Base-by-base conservation (phyloP, 2,797 vertebrate species). In the Danio aesculapii region DNA sequence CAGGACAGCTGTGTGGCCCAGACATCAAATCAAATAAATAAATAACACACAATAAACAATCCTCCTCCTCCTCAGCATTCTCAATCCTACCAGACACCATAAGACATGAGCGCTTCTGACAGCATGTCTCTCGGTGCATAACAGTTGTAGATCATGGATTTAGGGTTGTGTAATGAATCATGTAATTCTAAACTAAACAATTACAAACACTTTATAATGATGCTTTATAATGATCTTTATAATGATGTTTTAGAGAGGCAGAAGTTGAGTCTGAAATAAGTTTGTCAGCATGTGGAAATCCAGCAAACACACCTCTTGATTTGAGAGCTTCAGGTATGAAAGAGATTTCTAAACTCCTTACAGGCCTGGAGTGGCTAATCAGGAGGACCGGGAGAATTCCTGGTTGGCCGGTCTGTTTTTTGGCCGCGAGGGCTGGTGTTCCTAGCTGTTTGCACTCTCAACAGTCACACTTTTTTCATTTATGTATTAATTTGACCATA, bases 1-100 rank as follows among this genome's bases (percentile, higher is more conserved):
- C 58, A 46, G 76, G 77, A 82, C 84, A 85, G 79, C 84, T 85
- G 84, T 85, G 68, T 39, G 50, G 78, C 66, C 76, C 63, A 82
- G 59, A 84, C 74, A 76, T 84, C 79, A 69, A 72, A 81, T 39
- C 19, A 16, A 67, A 79, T 59, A 77, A 77, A 67, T 53, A 53
- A 53, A 70, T 70, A 53, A 41, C 49, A 41, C 5, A 69, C 53
- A 69, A n/a, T n/a, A n/a, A 9, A 41, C 21, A 2, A 21, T 50
- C 39, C 19, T 44, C 58, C 19, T 44, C 58, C 19, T 19, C 50
- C 62, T 55, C 55, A 57, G 58, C 67, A 2, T 2, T 50, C 53
- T 17, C 49, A 21, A 30, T 14, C 64, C 66, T 41, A 8, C 57
- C 6, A 64, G 43, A 52, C 21, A 52, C 21, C 1, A 13, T 2